phyloP scores from a whole-genome alignment of 2,113 vertebrate species.

The Mionectes macconnelli region DNA sequence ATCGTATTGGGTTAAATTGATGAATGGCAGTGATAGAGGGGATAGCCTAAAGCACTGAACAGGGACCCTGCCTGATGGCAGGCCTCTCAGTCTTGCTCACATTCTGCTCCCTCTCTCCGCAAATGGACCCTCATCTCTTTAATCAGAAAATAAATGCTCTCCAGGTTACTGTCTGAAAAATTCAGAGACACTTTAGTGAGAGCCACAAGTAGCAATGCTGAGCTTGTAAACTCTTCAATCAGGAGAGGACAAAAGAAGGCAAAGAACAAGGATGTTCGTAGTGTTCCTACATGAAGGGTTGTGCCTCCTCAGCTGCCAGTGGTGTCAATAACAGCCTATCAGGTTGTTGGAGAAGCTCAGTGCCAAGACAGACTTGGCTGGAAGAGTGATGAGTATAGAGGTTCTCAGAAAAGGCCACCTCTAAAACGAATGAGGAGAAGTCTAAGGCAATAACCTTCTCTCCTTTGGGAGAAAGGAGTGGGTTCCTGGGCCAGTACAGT shows the following conservation, averaged over 20 bases:
- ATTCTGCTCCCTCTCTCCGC: constrained; percentile 5
- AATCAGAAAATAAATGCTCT: constrained; percentile 17
- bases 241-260: not conserved
- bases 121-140: not conserved
- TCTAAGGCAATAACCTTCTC: not conserved
- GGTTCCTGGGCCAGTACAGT: not conserved
- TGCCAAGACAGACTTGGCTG: not conserved
- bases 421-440: not conserved
- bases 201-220: not conserved
- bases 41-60: not conserved
- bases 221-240: not conserved
- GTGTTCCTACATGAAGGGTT: not conserved
- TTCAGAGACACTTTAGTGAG: not conserved
- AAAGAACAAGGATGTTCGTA: not conserved
- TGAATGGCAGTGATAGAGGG: constrained; percentile 1
- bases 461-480: not conserved
- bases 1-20: constrained; percentile 52
- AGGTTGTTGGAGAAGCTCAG: not conserved
- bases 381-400: not conserved
- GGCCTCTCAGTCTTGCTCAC: not conserved
- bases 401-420: not conserved
- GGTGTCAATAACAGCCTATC: not conserved
- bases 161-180: not conserved
- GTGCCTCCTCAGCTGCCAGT: not conserved
- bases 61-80: not conserved